Evolutionary conservation across 2,113 vertebrate genomes (phyloP).

Genomic region (Lipophrys pholis): DNA sequence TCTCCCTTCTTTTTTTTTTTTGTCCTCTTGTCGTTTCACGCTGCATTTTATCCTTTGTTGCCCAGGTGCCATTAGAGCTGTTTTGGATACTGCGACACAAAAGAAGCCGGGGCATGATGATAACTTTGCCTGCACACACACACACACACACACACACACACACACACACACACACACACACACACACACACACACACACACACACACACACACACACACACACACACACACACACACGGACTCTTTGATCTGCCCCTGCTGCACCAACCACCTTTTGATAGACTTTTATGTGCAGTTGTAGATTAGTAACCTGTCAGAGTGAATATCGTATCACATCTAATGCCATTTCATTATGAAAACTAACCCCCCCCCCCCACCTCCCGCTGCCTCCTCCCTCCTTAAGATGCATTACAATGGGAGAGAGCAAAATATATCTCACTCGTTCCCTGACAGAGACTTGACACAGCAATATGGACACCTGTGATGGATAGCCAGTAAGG

Average conservation of each 20-base stretch:
- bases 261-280: conserved; percentile 46
- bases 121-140: conserved; percentile 40
- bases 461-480: conserved; percentile 56
- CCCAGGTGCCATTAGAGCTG: conserved; percentile 65
- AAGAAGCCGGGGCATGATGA: conserved; percentile 50
- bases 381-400: background rate
- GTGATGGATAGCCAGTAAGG: conserved; percentile 64
- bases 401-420: conserved; percentile 55
- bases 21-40: conserved; percentile 52
- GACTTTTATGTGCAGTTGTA: conserved; percentile 51
- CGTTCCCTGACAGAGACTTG: conserved; percentile 59
- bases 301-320: conserved; percentile 65
- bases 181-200: background rate
- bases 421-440: conserved; percentile 57
- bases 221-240: background rate
- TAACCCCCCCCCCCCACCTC: background rate
- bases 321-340: conserved; percentile 70
- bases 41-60: conserved; percentile 68
- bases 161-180: background rate
- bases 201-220: conserved; percentile 14
- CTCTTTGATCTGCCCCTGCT: conserved; percentile 34
- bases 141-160: conserved; percentile 7
- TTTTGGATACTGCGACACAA: conserved; percentile 70
- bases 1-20: conserved; percentile 19
- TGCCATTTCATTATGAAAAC: conserved; percentile 69